These are phyloP conservation scores for Plotosus lineatus DNA, from an alignment of 2,113 vertebrate species.

Conservation along the genomic window DNA sequence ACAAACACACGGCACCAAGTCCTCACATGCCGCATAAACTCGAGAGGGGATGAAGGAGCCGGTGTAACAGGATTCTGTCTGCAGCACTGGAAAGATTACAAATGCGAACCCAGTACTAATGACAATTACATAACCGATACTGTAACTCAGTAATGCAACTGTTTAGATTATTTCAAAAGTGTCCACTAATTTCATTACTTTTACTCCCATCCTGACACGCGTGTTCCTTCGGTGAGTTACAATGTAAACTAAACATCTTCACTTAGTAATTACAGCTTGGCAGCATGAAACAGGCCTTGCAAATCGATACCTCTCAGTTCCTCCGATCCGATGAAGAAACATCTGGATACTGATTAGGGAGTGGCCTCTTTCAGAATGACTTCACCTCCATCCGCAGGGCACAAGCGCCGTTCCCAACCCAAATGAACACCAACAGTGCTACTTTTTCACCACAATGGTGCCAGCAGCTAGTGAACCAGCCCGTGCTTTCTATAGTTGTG, in stretches of 20 bases:
- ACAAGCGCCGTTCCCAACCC: neutral
- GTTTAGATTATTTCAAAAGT: neutral
- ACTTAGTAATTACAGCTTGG: neutral
- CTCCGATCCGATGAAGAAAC: neutral
- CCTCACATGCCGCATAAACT: conserved; percentile 18
- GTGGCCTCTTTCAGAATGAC: neutral
- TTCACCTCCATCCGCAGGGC: neutral
- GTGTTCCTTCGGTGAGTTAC: neutral
- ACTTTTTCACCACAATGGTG: no score
- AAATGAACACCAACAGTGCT: neutral
- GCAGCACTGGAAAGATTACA: neutral
- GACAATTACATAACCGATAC: conserved; percentile 4
- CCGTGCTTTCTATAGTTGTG: no score
- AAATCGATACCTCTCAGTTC: neutral
- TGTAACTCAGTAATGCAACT: neutral
- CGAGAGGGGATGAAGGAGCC: conserved; percentile 3
- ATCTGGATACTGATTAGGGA: neutral
- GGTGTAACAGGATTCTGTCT: neutral
- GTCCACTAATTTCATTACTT: neutral
- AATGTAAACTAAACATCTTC: neutral
- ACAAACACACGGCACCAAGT: conserved; percentile 18
- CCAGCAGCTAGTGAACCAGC: no score
- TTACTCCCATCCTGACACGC: neutral
- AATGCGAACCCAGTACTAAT: neutral
- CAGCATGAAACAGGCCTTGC: neutral